A percentile compares a stretch with the other conserved stretches of the same genome.
phyloP scores from a whole-genome alignment of 2,888 invertebrate species.

The Hypomecis punctinalis region DNA sequence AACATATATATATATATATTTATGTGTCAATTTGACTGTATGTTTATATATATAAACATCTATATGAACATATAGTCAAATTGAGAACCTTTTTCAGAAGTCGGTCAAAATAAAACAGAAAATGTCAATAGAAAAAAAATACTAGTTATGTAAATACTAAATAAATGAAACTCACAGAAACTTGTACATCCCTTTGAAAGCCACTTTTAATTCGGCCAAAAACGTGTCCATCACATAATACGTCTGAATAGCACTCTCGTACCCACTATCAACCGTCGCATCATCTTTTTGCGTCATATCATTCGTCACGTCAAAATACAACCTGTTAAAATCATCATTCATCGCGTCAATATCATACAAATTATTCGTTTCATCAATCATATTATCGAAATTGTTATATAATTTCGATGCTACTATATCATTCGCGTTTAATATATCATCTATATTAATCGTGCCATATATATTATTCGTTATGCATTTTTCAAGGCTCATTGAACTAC shows the following conservation, averaged over 20 bases:
- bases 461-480: conserved; percentile 1
- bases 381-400: background rate
- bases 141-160: too few species aligned
- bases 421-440: conserved; percentile 1
- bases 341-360: background rate
- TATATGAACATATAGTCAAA: too few species aligned
- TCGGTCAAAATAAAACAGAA: too few species aligned
- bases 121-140: too few species aligned
- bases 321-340: conserved; percentile 15
- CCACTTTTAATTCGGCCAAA: conserved; percentile 49
- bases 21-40: too few species aligned
- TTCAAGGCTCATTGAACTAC: conserved; percentile 11
- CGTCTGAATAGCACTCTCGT: conserved; percentile 51
- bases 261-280: conserved; percentile 51
- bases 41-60: too few species aligned
- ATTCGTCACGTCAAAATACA: conserved; percentile 4
- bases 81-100: too few species aligned
- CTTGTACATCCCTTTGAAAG: conserved; percentile 50
- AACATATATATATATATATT: too few species aligned
- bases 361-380: background rate
- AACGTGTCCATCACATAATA: conserved; percentile 51
- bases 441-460: background rate
- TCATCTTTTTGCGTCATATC: conserved; percentile 28
- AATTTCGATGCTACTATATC: background rate
- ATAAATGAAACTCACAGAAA: conserved; percentile 62